phyloP scores from a whole-genome alignment of 2,888 invertebrate genomes.

The Orthosia gracilis region DNA sequence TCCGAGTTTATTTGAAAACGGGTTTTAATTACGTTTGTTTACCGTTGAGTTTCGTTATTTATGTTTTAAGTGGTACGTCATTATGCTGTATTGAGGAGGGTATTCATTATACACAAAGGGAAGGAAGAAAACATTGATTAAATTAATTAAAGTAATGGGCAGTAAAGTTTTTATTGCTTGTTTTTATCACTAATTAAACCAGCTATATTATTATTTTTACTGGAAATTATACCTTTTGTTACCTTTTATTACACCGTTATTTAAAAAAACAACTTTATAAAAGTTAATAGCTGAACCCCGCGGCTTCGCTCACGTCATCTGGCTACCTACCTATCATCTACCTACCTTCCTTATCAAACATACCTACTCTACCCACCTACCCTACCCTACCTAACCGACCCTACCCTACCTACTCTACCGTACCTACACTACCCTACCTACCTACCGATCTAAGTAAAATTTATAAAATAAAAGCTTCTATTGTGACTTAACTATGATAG shows the following conservation, averaged over 20 bases:
- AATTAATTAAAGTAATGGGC: conserved; percentile 45
- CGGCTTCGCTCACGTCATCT: too few species aligned
- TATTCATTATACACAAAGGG: conserved; percentile 19
- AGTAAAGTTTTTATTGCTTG: conserved; percentile 33
- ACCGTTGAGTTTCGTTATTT: conserved; percentile 17
- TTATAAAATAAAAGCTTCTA: too few species aligned
- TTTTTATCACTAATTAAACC: conserved; percentile 5
- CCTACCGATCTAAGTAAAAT: too few species aligned
- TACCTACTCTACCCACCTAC: too few species aligned
- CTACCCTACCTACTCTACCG: too few species aligned
- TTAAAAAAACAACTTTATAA: background rate
- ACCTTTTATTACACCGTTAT: background rate
- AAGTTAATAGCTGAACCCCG: background rate
- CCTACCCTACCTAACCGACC: too few species aligned
- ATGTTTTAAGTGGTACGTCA: conserved; percentile 19
- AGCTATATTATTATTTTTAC: background rate
- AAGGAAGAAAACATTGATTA: conserved; percentile 12
- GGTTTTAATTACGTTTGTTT: conserved; percentile 18
- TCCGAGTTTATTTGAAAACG: conserved; percentile 33
- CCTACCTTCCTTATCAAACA: too few species aligned
- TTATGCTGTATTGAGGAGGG: conserved; percentile 4
- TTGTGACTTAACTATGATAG: too few species aligned
- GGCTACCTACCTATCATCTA: too few species aligned
- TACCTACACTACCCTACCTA: too few species aligned
- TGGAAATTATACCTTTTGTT: background rate